These are phyloP conservation scores for Drosophila sordidula DNA, from an alignment of 2,888 invertebrate species.

Conservation along the genomic window DNA sequence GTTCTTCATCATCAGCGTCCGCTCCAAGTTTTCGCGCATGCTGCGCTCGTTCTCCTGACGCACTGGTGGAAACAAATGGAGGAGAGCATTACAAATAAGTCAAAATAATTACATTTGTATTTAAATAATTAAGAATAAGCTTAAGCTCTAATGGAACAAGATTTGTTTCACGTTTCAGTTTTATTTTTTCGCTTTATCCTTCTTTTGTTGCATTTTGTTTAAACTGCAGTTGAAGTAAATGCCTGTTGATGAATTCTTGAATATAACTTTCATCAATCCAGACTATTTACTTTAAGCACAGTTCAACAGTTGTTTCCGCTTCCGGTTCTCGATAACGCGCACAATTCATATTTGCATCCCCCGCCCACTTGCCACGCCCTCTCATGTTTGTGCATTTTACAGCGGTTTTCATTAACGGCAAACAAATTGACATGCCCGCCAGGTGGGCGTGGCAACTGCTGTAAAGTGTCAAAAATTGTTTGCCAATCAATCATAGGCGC, in stretches of 20 bases:
- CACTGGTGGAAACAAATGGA: constrained; percentile 87
- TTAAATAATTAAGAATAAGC: too few species aligned
- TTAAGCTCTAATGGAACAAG: constrained; percentile 70
- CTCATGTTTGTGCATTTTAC: constrained; percentile 75
- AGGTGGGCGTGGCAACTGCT: constrained; percentile 26
- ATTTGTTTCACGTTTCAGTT: constrained; percentile 16
- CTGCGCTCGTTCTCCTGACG: constrained; percentile 95
- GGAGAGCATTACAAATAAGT: constrained; percentile 22
- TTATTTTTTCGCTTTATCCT: constrained; percentile 39
- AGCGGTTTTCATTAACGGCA: constrained; percentile 78
- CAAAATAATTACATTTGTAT: too few species aligned
- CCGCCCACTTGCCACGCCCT: constrained; percentile 17
- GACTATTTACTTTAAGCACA: constrained; percentile 85
- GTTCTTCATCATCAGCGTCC: constrained; percentile 84
- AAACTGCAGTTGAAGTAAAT: constrained; percentile 85
- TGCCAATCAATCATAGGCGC: constrained; percentile 74
- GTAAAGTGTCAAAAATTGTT: constrained; percentile 78
- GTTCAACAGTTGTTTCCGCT: constrained; percentile 72
- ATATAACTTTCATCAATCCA: constrained; percentile 83
- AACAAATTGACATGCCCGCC: constrained; percentile 66
- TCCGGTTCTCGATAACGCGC: constrained; percentile 8
- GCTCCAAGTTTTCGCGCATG: constrained; percentile 91
- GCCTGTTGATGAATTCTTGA: constrained; percentile 83
- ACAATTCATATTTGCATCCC: constrained; percentile 1
- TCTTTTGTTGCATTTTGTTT: constrained; percentile 76